These are phyloP conservation scores for Aromia moschata DNA, from an alignment of 2,888 invertebrate genomes.

Conservation along the genomic window DNA sequence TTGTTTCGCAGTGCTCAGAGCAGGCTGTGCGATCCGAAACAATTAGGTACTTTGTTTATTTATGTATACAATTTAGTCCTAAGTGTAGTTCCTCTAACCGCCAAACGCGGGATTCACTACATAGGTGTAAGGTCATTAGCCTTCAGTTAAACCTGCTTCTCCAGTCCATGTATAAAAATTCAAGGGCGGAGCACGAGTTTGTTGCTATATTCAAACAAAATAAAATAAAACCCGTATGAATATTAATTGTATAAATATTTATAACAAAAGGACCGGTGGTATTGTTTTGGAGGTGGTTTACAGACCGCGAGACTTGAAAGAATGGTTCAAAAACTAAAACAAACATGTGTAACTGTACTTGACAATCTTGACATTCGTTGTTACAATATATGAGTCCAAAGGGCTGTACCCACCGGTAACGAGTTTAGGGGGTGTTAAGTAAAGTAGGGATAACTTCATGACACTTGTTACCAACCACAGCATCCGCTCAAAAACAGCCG, in stretches of 20 bases:
- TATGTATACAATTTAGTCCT: slow-evolving; percentile 35
- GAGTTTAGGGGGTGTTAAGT: too few relatives aligned
- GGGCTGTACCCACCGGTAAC: too few relatives aligned
- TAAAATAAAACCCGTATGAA: slow-evolving; percentile 17
- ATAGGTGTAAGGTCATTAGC: slow-evolving; percentile 54
- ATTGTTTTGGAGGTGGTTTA: neutral
- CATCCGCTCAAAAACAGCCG: too few relatives aligned
- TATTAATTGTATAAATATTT: slow-evolving; percentile 18
- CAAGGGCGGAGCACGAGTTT: slow-evolving; percentile 48
- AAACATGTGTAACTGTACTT: neutral
- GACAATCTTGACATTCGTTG: too few relatives aligned
- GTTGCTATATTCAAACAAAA: slow-evolving; percentile 23
- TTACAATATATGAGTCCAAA: too few relatives aligned
- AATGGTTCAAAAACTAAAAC: neutral
- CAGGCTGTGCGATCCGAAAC: slow-evolving; percentile 12
- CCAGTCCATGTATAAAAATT: slow-evolving; percentile 52
- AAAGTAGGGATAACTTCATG: too few relatives aligned
- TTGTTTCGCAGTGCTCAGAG: neutral
- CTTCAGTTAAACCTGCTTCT: slow-evolving; percentile 56
- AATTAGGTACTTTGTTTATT: slow-evolving; percentile 28
- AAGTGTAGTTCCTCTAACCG: slow-evolving; percentile 53
- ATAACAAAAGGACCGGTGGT: neutral
- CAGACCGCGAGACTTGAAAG: neutral
- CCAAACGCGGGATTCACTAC: slow-evolving; percentile 54
- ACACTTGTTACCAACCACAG: too few relatives aligned